Evolutionary conservation across 2,113 vertebrate genomes (phyloP).

Genomic region (Apeltes quadracus): DNA sequence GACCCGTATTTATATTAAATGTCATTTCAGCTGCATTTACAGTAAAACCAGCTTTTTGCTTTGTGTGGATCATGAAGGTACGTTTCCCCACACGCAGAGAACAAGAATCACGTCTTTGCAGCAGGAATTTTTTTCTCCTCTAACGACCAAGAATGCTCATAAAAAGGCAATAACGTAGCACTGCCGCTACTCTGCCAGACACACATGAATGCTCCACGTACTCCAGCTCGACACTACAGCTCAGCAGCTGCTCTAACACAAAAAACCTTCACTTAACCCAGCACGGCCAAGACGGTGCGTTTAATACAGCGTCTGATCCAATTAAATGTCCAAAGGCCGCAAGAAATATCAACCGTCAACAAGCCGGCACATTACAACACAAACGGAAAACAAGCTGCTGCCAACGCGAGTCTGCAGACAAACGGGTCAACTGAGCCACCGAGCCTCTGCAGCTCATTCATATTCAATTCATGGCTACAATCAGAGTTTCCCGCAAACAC

Average conservation of each 20-base stretch:
- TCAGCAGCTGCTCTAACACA: slow-evolving; percentile 15
- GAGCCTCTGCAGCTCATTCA: slow-evolving; percentile 45
- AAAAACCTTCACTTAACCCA: slow-evolving; percentile 27
- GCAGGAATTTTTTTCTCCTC: neutral
- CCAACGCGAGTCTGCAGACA: slow-evolving; percentile 46
- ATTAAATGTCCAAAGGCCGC: slow-evolving; percentile 29
- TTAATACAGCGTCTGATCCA: slow-evolving; percentile 53
- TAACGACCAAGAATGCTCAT: slow-evolving; percentile 50
- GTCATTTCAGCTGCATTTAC: neutral
- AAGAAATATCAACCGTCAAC: slow-evolving; percentile 50
- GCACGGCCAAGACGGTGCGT: slow-evolving; percentile 37
- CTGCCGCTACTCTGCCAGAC: slow-evolving; percentile 46
- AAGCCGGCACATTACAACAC: slow-evolving; percentile 30
- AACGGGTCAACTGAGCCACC: slow-evolving; percentile 31
- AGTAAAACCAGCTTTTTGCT: neutral
- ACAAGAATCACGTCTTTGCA: neutral
- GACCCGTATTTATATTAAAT: neutral
- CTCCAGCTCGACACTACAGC: slow-evolving; percentile 30
- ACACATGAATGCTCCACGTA: slow-evolving; percentile 49
- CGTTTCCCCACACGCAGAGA: neutral
- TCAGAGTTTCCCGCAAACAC: slow-evolving; percentile 57
- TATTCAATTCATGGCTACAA: slow-evolving; percentile 65
- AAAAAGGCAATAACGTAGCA: slow-evolving; percentile 22
- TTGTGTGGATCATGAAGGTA: neutral
- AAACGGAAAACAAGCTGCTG: slow-evolving; percentile 19